A percentile compares a stretch with the other conserved stretches of the same genome.
Conservation (phyloP, 1,140 invertebrate species). For the Lepidurus apus region DNA sequence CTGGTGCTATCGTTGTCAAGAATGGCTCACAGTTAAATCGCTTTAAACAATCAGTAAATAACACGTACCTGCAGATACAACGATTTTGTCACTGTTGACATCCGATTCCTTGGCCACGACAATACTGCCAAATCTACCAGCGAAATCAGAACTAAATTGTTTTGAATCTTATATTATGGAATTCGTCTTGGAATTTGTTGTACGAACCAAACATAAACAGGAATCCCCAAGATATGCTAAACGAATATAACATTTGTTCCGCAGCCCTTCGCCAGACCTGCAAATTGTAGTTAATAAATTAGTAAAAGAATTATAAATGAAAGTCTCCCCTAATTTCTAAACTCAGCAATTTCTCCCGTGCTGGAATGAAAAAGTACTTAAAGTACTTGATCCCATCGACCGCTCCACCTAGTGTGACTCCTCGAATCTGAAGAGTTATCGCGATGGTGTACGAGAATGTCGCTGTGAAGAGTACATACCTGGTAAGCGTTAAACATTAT, state of each 20-base stretch:
- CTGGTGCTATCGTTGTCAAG: constrained; percentile 37
- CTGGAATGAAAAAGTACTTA: constrained; percentile 45
- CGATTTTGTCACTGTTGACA: constrained; percentile 38
- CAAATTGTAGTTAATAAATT: constrained; percentile 32
- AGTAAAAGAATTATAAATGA: neutral
- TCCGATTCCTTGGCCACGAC: constrained; percentile 43
- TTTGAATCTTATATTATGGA: constrained; percentile 48
- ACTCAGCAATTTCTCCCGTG: constrained; percentile 45
- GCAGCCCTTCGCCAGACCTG: constrained; percentile 49
- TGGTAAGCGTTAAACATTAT: constrained; percentile 33
- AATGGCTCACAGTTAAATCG: neutral
- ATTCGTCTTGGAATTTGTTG: constrained; percentile 47
- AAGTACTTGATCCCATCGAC: constrained; percentile 44
- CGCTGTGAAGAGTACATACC: constrained; percentile 50
- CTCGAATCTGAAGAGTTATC: constrained; percentile 45
- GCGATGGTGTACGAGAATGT: constrained; percentile 49
- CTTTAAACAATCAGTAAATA: constrained; percentile 21
- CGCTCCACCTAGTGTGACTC: constrained; percentile 48
- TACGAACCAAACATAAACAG: constrained; percentile 51
- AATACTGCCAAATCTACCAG: constrained; percentile 45
- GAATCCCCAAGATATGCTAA: constrained; percentile 49
- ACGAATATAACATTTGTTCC: constrained; percentile 51
- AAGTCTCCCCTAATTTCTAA: constrained; percentile 42
- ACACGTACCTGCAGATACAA: constrained; percentile 35
- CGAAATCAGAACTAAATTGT: constrained; percentile 46